phyloP scores from a whole-genome alignment of 35 echinoderm and acorn worm species.

The Eucidaris tribuloides region DNA sequence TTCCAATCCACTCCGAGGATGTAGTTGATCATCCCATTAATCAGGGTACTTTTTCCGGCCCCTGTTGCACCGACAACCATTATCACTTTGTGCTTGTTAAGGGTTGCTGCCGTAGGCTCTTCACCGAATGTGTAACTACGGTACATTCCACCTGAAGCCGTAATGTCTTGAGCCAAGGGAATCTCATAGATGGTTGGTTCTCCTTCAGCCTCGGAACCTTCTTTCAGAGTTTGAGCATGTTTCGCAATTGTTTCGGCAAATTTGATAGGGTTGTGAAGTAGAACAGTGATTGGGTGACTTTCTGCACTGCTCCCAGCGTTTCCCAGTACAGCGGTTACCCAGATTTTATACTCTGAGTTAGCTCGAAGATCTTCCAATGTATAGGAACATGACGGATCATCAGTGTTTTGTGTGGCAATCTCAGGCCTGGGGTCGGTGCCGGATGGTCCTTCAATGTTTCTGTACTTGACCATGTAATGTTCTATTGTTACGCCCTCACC shows the following conservation, averaged over 20 bases:
- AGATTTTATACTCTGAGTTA: neutral
- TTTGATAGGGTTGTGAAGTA: neutral
- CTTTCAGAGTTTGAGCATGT: neutral
- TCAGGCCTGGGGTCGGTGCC: too few species aligned
- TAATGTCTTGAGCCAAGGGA: neutral
- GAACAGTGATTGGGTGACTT: neutral
- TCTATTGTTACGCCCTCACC: neutral
- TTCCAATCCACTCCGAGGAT: conserved; percentile 56
- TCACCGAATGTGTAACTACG: neutral
- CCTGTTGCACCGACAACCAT: conserved; percentile 52
- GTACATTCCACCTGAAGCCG: neutral
- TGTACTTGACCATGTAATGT: neutral
- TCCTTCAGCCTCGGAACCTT: neutral
- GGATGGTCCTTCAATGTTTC: neutral
- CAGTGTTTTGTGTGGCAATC: too few species aligned
- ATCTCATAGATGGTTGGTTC: neutral
- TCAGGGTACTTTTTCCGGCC: conserved; percentile 52
- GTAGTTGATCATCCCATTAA: conserved; percentile 57
- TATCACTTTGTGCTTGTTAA: conserved; percentile 16
- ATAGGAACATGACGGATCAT: neutral
- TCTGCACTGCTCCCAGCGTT: neutral
- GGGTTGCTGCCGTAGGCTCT: neutral
- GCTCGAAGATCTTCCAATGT: neutral
- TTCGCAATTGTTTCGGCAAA: neutral
- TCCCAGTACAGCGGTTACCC: neutral